Percentiles rank a stretch among this genome's conserved stretches.
Evolutionary conservation across 2,888 invertebrate species (phyloP).

Genomic region (Monopis laevigella): DNA sequence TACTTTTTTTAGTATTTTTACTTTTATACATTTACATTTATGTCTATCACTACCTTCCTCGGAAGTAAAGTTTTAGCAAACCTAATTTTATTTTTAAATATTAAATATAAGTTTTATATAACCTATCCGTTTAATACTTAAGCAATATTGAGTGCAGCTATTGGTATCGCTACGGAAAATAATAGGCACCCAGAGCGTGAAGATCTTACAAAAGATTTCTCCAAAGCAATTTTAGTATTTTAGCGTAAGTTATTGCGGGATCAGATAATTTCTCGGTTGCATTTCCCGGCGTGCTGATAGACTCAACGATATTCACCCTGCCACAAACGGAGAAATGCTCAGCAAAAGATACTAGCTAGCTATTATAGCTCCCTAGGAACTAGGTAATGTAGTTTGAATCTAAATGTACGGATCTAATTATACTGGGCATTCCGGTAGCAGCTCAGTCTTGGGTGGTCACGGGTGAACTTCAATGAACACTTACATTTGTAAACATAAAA

Average conservation of each 20-base stretch:
- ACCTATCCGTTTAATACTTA: no score
- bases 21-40: no score
- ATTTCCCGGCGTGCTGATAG: constrained; percentile 50
- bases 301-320: constrained; percentile 34
- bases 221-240: constrained; percentile 61
- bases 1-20: no score
- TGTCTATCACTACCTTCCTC: no score
- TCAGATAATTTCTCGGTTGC: constrained; percentile 55
- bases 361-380: constrained; percentile 3
- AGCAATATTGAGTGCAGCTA: constrained; percentile 45
- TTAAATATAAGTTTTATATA: no score
- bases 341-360: not conserved
- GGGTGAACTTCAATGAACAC: not conserved
- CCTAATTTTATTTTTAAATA: no score
- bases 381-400: not conserved
- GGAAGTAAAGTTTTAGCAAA: no score
- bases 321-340: constrained; percentile 10
- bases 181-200: constrained; percentile 58
- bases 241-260: constrained; percentile 58
- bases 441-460: constrained; percentile 8
- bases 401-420: not conserved
- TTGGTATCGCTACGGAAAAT: constrained; percentile 61
- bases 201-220: constrained; percentile 59
- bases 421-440: not conserved
- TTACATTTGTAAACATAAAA: not conserved